Evolutionary conservation across 2,888 invertebrate genomes (phyloP).

Genomic region (Patella pellucida): DNA sequence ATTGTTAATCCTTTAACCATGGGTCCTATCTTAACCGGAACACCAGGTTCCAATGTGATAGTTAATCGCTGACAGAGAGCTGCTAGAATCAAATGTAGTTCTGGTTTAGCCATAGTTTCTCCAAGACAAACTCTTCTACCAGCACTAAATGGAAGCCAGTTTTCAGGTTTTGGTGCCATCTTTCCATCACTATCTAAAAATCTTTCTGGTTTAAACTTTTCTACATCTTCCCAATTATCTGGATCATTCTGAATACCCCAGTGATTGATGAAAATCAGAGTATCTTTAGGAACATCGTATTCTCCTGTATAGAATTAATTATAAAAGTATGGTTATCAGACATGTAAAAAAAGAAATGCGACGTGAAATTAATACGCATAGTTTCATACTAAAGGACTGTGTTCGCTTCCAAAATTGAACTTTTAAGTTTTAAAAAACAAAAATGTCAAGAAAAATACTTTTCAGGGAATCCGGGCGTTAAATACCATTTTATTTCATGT

Average conservation of each 20-base stretch:
- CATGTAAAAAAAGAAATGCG: too few relatives aligned
- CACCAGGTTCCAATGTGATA: slow-evolving; percentile 13
- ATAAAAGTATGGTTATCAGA: too few relatives aligned
- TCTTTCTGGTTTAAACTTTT: slow-evolving; percentile 53
- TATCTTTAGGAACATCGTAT: slow-evolving; percentile 51
- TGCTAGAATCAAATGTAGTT: slow-evolving; percentile 48
- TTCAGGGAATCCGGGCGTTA: too few relatives aligned
- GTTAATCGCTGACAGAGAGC: slow-evolving; percentile 29
- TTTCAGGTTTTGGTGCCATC: slow-evolving; percentile 46
- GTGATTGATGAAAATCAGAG: slow-evolving; percentile 46
- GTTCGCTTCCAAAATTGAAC: too few relatives aligned
- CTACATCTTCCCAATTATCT: slow-evolving; percentile 47
- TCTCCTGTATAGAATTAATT: slow-evolving; percentile 31
- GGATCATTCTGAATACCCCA: slow-evolving; percentile 55
- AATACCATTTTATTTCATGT: too few relatives aligned
- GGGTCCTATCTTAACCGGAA: background rate
- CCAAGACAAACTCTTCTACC: slow-evolving; percentile 59
- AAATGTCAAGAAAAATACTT: too few relatives aligned
- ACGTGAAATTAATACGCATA: too few relatives aligned
- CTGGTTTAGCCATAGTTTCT: slow-evolving; percentile 53
- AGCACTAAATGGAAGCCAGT: slow-evolving; percentile 58
- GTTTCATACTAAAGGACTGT: too few relatives aligned
- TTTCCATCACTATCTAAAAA: slow-evolving; percentile 52
- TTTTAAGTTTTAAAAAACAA: too few relatives aligned
- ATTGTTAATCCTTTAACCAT: background rate